Base-by-base conservation (phyloP, 2,888 invertebrate species). In the Noctua pronuba region DNA sequence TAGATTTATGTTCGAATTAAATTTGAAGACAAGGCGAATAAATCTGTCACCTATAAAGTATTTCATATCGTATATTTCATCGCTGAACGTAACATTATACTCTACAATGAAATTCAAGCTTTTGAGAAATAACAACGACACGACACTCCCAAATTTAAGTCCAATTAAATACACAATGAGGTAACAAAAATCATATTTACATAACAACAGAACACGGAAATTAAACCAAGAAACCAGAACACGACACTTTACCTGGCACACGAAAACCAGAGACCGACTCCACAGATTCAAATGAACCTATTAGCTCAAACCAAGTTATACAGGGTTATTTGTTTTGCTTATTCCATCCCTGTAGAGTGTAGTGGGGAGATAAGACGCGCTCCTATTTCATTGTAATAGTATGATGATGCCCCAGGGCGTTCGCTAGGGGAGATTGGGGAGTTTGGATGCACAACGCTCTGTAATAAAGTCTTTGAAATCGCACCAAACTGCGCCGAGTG, bases 321-420 rank as follows among this genome's bases (percentile, higher is more conserved):
- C 75, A 86, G 81, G 86, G 88, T 91, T 92, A 94, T 95, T 94
- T 94, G 92, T 94, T 93, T 93, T 91, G 93, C 93, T 94, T 93
- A 93, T 93, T 91, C 90, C 90, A 80, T 88, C 91, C 89, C 92
- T 92, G 92, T 90, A 88, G 88, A 84, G 82, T 92, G 92, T 90
- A 88, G 87, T 84, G 82, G 78, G 73, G 86, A 92, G 95, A 95
- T 94, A 95, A 94, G 92, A 88, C 80, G 83, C 80, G 83, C 89
- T 91, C 90, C 93, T 94, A 94, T 95, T 95, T 94, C 94, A 94
- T 93, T 92, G 91, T 95, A 95, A 95, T 94, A 92, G 94, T 91
- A 91, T 93, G 94, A 95, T 94, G 93, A 93, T 92, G 90, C 94
- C 91, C 89, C 44, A 79, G 92, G 92, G 92, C 86, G 86, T 87